phyloP scores from a whole-genome alignment of 2,797 vertebrate species.

The Cuniculus paca region DNA sequence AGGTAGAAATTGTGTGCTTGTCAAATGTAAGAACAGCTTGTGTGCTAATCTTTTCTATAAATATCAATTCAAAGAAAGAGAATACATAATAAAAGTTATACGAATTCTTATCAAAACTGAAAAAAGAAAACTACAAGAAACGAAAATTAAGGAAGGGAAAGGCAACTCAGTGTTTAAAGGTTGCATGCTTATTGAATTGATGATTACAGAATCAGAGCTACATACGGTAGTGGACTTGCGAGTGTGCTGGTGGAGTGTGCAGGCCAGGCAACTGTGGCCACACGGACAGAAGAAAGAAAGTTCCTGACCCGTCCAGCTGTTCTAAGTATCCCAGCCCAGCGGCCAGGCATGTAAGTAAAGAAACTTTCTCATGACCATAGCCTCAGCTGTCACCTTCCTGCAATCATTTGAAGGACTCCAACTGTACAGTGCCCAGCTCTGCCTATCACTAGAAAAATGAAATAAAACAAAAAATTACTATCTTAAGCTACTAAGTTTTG shows the following conservation, averaged over 20 bases:
- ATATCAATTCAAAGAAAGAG: slow-evolving; percentile 51
- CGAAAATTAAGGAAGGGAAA: background rate
- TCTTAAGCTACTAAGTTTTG: background rate
- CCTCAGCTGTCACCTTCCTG: background rate
- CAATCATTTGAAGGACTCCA: background rate
- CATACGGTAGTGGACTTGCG: background rate
- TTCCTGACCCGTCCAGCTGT: background rate
- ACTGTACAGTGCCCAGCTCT: background rate
- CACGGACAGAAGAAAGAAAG: background rate
- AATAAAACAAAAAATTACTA: background rate
- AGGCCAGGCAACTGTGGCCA: background rate
- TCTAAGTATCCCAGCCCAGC: background rate
- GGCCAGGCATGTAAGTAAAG: background rate
- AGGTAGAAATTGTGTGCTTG: background rate
- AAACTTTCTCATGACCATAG: background rate
- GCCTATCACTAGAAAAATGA: background rate
- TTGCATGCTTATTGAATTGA: background rate
- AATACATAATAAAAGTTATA: slow-evolving; percentile 39
- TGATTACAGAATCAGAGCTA: background rate
- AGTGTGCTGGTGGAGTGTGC: background rate
- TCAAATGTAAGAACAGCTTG: slow-evolving; percentile 27
- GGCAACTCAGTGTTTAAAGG: background rate
- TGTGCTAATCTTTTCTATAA: slow-evolving; percentile 1
- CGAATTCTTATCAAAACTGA: slow-evolving; percentile 44
- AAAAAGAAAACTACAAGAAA: slow-evolving; percentile 3